Conservation (phyloP, 2,888 invertebrate genomes). For the Leptinotarsa peninsularis region DNA sequence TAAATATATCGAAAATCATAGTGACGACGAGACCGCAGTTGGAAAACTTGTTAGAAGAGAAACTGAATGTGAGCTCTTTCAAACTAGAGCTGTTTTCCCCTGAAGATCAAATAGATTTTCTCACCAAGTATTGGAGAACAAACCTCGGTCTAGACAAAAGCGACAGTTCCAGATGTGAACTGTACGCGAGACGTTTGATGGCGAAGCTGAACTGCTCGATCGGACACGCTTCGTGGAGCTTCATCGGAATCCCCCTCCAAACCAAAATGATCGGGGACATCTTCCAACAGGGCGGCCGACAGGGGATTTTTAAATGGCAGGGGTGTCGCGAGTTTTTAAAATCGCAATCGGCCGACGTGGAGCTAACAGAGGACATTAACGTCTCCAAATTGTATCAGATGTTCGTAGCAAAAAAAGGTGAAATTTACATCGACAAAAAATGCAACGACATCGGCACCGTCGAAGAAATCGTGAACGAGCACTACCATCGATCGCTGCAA, state of each 20-base stretch:
- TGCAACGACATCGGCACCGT: not conserved
- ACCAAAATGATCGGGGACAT: conserved; percentile 30
- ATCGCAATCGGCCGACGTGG: not conserved
- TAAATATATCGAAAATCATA: conserved; percentile 28
- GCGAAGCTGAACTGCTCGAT: not conserved
- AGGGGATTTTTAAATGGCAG: conserved; percentile 11
- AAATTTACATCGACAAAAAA: conserved; percentile 21
- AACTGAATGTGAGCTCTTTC: conserved; percentile 17
- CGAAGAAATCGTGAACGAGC: not conserved
- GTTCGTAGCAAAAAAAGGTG: conserved; percentile 22
- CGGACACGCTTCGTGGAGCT: not conserved
- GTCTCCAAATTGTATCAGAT: conserved; percentile 23
- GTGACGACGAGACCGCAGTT: conserved; percentile 31
- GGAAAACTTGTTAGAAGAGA: not conserved
- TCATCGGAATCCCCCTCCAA: conserved; percentile 30
- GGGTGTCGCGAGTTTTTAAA: conserved; percentile 24
- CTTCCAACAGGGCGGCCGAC: conserved; percentile 23
- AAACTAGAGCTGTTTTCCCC: conserved; percentile 23
- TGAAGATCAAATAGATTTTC: conserved; percentile 25
- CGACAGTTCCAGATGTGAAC: conserved; percentile 2
- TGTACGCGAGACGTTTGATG: conserved; percentile 18
- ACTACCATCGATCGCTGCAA: not conserved
- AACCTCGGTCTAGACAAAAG: conserved; percentile 10
- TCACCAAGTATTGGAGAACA: conserved; percentile 28
- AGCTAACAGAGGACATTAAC: conserved; percentile 12